phyloP scores from a whole-genome alignment of 2,113 vertebrate genomes.

The Brevimyrus niger region DNA sequence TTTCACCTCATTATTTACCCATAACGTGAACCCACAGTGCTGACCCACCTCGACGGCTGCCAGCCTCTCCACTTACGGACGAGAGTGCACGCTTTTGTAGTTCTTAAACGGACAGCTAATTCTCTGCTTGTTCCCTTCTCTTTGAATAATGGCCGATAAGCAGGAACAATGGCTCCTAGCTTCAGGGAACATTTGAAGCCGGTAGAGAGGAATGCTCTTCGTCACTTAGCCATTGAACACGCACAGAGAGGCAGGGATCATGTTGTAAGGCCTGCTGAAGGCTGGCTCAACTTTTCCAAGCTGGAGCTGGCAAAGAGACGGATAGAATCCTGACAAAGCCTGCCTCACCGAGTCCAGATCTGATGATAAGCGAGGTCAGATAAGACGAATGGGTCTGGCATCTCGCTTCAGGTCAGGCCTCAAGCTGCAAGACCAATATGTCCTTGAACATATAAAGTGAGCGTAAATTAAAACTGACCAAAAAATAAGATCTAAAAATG shows the following conservation, averaged over 20 bases:
- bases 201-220: not conserved
- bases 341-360: not conserved
- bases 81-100: not conserved
- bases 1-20: slow-evolving; percentile 11
- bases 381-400: not conserved
- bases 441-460: not conserved
- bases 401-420: not conserved
- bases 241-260: not conserved
- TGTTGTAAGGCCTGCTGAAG: not conserved
- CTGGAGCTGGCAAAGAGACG: not conserved
- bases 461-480: not conserved
- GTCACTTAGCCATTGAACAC: not conserved
- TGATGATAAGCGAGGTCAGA: not conserved
- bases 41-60: not conserved
- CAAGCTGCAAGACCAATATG: not conserved
- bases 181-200: not conserved
- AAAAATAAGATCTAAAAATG: not conserved
- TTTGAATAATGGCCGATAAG: not conserved
- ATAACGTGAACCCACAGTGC: slow-evolving; percentile 4
- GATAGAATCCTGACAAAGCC: not conserved
- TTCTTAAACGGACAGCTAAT: not conserved
- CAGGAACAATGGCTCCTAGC: not conserved
- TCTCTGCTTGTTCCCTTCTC: slow-evolving; percentile 5
- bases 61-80: not conserved
- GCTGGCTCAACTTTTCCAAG: not conserved